Evolutionary conservation across 2,888 invertebrate genomes (phyloP).

Genomic region (Harmothoe impar): DNA sequence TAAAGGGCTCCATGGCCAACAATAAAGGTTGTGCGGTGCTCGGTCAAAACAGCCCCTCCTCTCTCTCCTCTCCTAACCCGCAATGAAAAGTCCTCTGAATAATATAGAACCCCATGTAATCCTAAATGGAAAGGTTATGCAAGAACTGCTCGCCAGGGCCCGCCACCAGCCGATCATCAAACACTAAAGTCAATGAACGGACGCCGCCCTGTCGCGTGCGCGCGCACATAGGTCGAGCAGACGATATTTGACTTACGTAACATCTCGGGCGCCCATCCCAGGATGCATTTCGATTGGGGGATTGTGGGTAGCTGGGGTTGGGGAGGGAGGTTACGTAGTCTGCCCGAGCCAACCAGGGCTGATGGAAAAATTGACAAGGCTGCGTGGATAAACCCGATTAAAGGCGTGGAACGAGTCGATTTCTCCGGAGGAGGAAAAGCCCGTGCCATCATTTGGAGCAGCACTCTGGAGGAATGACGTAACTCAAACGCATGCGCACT

Average conservation of each 20-base stretch:
- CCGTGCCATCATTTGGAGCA: neutral
- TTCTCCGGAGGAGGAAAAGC: slow-evolving; percentile 43
- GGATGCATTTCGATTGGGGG: slow-evolving; percentile 35
- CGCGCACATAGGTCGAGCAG: neutral
- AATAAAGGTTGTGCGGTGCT: neutral
- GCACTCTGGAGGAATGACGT: slow-evolving; percentile 20
- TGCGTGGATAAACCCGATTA: slow-evolving; percentile 11
- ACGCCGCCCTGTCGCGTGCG: neutral
- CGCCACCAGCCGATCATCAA: slow-evolving; percentile 10
- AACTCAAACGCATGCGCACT: neutral
- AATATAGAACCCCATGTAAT: slow-evolving; percentile 42
- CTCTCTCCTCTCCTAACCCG: neutral
- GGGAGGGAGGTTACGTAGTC: neutral
- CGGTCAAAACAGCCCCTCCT: neutral
- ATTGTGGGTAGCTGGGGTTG: neutral
- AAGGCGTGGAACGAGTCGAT: neutral
- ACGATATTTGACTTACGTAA: slow-evolving; percentile 37
- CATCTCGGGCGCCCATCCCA: neutral
- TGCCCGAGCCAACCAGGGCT: no score
- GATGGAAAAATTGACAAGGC: slow-evolving; percentile 39
- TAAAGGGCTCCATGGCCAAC: no score
- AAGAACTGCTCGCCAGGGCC: neutral
- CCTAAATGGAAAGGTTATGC: slow-evolving; percentile 20
- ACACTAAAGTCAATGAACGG: slow-evolving; percentile 7
- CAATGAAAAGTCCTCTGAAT: slow-evolving; percentile 4